A percentile compares a stretch with the other conserved stretches of the same genome.
Conservation (phyloP, 2,113 vertebrate species). For the Scomber japonicus region DNA sequence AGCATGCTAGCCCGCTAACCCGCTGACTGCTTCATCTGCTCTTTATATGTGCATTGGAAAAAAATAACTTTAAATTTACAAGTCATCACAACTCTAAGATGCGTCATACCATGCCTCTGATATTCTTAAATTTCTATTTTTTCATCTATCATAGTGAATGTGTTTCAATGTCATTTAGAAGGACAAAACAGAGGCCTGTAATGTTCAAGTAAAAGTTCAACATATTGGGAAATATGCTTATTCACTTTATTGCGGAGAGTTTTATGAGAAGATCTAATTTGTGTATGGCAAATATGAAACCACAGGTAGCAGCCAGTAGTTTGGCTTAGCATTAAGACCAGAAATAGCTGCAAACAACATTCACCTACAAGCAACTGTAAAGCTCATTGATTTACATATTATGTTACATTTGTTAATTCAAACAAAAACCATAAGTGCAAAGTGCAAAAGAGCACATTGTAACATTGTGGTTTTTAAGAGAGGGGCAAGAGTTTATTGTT, state of each 20-base stretch:
- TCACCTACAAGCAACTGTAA: no score
- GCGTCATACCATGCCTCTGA: slow-evolving; percentile 35
- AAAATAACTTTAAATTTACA: background rate
- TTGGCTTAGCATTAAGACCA: slow-evolving; percentile 2
- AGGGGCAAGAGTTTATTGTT: background rate
- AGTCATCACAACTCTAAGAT: slow-evolving; percentile 25
- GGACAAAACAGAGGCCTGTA: background rate
- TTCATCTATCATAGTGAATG: background rate
- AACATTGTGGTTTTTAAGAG: background rate
- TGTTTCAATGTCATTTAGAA: background rate
- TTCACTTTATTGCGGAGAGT: slow-evolving; percentile 6
- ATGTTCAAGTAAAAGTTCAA: slow-evolving; percentile 21
- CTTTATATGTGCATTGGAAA: slow-evolving; percentile 9
- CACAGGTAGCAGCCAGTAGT: background rate
- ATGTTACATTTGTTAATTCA: background rate
- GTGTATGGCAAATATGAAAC: slow-evolving; percentile 24
- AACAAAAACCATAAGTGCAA: no score
- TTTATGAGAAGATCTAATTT: background rate
- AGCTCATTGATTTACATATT: no score
- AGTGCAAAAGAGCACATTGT: background rate
- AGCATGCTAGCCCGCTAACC: slow-evolving; percentile 60
- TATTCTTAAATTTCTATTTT: background rate
- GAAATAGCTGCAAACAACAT: background rate
- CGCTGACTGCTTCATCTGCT: slow-evolving; percentile 31
- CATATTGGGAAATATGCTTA: background rate